Conservation (phyloP, 2,888 invertebrate genomes). For the Aphrophora alni region DNA sequence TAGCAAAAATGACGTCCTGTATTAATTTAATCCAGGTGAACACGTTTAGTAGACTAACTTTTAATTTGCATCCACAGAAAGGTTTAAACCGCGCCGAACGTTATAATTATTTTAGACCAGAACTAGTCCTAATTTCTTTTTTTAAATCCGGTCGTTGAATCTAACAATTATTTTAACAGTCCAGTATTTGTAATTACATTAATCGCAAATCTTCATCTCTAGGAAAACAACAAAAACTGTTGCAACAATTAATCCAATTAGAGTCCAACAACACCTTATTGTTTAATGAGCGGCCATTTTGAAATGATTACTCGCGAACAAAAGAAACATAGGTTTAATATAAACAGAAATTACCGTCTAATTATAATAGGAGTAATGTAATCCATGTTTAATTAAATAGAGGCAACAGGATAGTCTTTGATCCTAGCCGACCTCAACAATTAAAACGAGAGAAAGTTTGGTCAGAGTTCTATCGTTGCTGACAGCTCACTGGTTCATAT, state of each 20-base stretch:
- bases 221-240: conserved; percentile 20
- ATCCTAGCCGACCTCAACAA: not conserved
- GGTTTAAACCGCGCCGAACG: not conserved
- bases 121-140: not conserved
- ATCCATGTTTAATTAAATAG: not conserved
- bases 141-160: not conserved
- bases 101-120: not conserved
- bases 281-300: conserved; percentile 27
- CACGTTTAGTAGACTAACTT: not conserved
- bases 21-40: not conserved
- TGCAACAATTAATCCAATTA: conserved; percentile 29
- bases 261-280: not conserved
- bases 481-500: not conserved
- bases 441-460: not conserved
- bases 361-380: not conserved
- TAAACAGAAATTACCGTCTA: not conserved
- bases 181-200: conserved; percentile 32
- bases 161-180: not conserved
- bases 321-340: not conserved
- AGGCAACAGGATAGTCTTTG: not conserved
- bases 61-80: not conserved
- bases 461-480: not conserved
- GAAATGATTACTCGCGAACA: not conserved
- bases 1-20: not conserved
- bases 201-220: conserved; percentile 7